Evolutionary conservation across 1,140 invertebrate species (phyloP).

Genomic region (Atta texana): DNA sequence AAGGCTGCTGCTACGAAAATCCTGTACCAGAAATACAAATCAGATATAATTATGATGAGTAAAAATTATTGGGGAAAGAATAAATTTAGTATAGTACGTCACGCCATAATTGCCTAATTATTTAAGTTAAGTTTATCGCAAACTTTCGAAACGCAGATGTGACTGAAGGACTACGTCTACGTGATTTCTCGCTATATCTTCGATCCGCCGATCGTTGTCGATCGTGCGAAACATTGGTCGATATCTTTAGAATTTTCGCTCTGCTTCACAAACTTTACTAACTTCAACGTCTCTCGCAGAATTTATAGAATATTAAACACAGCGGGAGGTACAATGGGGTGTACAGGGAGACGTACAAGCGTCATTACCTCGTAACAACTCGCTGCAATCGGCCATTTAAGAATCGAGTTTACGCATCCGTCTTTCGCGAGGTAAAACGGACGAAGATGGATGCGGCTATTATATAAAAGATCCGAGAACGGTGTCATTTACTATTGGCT

Average conservation of each 20-base stretch:
- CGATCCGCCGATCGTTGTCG: neutral
- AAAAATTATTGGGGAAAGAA: neutral
- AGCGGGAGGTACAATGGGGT: neutral
- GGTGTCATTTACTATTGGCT: conserved; percentile 18
- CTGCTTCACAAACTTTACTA: neutral
- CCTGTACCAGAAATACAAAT: too few relatives aligned
- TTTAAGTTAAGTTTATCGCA: neutral
- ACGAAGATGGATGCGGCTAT: conserved; percentile 34
- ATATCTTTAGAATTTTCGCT: conserved; percentile 34
- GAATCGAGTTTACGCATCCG: conserved; percentile 11
- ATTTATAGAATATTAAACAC: conserved; percentile 44
- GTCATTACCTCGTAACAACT: neutral
- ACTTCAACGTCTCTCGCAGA: neutral
- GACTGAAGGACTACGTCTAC: neutral
- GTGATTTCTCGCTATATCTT: neutral
- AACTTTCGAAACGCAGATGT: neutral
- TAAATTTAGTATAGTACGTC: neutral
- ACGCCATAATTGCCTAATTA: neutral
- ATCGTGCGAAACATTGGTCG: neutral
- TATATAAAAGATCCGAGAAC: conserved; percentile 15
- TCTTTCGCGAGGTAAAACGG: conserved; percentile 7
- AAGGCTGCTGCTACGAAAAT: too few relatives aligned
- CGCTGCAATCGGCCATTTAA: conserved; percentile 1
- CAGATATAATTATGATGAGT: too few relatives aligned
- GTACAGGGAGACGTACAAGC: neutral